These are phyloP conservation scores for Pachyrhynchus sulphureomaculatus DNA, from an alignment of 1,140 invertebrate species.

Conservation along the genomic window DNA sequence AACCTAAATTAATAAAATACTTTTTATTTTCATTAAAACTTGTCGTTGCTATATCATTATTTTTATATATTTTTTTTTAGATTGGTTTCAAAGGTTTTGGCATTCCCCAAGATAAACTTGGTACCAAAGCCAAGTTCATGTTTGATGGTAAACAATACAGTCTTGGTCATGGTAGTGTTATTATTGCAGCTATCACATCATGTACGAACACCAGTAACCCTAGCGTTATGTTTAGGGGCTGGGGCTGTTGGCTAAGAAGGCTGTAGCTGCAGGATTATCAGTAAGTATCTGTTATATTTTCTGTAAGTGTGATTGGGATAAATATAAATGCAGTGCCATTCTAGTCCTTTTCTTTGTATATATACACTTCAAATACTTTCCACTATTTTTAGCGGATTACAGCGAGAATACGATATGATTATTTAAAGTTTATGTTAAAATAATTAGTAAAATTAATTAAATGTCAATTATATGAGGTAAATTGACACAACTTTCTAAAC, in stretches of 20 bases:
- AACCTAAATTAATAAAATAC: too few relatives aligned
- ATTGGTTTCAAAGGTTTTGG: conserved; percentile 95
- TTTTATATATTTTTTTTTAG: conserved; percentile 53
- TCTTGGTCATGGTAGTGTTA: conserved; percentile 83
- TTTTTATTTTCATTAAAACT: too few relatives aligned
- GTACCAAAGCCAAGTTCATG: conserved; percentile 69
- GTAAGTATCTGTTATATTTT: background rate
- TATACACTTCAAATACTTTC: too few relatives aligned
- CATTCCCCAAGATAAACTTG: conserved; percentile 67
- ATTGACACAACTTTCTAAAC: too few relatives aligned
- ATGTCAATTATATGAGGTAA: too few relatives aligned
- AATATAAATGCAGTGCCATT: too few relatives aligned
- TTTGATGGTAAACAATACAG: conserved; percentile 80
- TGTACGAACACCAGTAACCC: conserved; percentile 99
- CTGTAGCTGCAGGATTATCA: conserved; percentile 83
- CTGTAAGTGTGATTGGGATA: too few relatives aligned
- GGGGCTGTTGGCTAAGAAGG: conserved; percentile 92
- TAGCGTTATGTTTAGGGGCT: conserved; percentile 92
- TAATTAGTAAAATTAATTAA: too few relatives aligned
- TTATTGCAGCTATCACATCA: conserved; percentile 96
- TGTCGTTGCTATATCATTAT: background rate
- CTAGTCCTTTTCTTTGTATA: too few relatives aligned
- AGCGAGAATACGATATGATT: too few relatives aligned
- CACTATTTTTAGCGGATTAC: too few relatives aligned
- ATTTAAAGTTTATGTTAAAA: too few relatives aligned